Base-by-base conservation (phyloP, 2,113 vertebrate genomes). In the Oreochromis aureus region DNA sequence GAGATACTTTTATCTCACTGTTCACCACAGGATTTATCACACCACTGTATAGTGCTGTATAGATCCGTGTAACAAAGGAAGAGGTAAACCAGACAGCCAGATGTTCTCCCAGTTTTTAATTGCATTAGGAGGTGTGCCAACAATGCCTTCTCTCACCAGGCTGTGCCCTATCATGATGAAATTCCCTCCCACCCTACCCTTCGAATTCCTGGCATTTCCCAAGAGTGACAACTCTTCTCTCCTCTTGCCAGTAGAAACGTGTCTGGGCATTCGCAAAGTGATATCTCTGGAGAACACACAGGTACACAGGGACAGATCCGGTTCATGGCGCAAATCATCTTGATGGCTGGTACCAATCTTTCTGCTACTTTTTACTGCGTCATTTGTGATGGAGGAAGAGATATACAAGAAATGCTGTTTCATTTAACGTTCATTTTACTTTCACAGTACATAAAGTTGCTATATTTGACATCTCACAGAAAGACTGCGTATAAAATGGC, bases 121-220 rank as follows among this genome's bases (percentile, higher is more conserved):
- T 76, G 58, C 46, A 85, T 46, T 53, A 80, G 73, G 80, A 85
- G 27, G 48, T 58, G 86, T 89, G 91, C 87, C 87, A 93, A 91
- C 86, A 86, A 71, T 88, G 90, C 54, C 81, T 87, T 87, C 44
- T 86, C 88, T 93, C 63, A 82, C 55, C 87, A 83, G 86, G 81
- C 82, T 61, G 80, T 89, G 86, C 88, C 90, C 84, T 53, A 79
- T 91, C 83, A 80, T 87, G 86, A 94, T 90, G 85, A 93, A 71
- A 93, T 86, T 69, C 63, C 85, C 89, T 91, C 89, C 88, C 85
- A 83, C 82, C 59, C 30, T 46, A 48, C 85, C 84, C 88, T 83
- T 87, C 53, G 84, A 90, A 97, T 95, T 96, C 94, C 94, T 93
- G 89, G 78, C 91, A 95, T 94, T 93, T 94, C 92, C 85, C 15